Conservation (phyloP, 2,888 invertebrate species). For the Drosophila heteroneura region DNA sequence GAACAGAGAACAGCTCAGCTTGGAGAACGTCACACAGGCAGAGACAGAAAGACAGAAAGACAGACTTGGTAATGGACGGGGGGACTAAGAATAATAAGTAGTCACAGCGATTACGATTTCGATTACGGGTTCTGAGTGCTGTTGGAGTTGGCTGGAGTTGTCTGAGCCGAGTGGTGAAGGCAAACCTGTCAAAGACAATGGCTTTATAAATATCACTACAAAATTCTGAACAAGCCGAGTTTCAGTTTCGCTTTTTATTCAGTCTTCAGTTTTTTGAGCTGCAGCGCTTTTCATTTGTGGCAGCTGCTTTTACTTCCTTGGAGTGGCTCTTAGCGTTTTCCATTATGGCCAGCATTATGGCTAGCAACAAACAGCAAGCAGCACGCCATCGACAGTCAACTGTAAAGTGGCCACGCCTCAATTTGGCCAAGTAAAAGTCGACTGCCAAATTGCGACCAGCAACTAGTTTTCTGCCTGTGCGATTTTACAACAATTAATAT, state of each 20-base stretch:
- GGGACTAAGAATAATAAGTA: conserved; percentile 37
- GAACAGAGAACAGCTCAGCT: conserved; percentile 31
- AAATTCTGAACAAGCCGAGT: conserved; percentile 38
- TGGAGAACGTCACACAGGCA: conserved; percentile 40
- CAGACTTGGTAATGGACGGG: conserved; percentile 8
- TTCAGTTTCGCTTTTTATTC: conserved; percentile 48
- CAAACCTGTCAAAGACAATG: conserved; percentile 80
- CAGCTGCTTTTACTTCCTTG: conserved; percentile 73
- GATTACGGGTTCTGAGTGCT: conserved; percentile 63
- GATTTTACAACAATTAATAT: conserved; percentile 76
- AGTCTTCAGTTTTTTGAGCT: not conserved
- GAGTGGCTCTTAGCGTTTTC: conserved; percentile 35
- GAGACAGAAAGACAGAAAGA: conserved; percentile 8
- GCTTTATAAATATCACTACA: conserved; percentile 45
- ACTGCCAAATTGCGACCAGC: conserved; percentile 55
- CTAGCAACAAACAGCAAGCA: conserved; percentile 42
- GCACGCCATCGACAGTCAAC: conserved; percentile 34
- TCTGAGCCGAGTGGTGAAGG: conserved; percentile 76
- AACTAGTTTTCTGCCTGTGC: conserved; percentile 57
- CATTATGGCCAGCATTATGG: conserved; percentile 67
- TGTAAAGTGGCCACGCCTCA: conserved; percentile 67
- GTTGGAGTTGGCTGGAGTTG: conserved; percentile 21
- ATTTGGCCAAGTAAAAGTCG: conserved; percentile 79
- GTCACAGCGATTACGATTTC: conserved; percentile 65
- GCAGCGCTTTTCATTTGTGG: conserved; percentile 24